These are phyloP conservation scores for Protomyctophum bolini DNA, from an alignment of 2,113 vertebrate species.

Conservation along the genomic window DNA sequence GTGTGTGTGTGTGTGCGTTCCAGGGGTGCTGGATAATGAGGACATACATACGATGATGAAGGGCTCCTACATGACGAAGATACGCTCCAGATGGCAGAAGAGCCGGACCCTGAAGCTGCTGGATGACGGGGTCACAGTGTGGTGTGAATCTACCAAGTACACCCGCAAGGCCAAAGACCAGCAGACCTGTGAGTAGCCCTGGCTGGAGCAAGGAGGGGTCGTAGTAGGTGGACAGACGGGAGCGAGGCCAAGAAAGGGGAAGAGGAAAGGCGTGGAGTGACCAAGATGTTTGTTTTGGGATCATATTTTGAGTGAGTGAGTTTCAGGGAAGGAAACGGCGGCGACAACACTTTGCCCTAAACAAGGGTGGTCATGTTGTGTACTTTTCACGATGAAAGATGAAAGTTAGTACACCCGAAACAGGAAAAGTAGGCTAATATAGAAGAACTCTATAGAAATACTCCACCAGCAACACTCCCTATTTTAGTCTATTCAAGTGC, in stretches of 20 bases:
- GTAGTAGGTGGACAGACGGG: not conserved
- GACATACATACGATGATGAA: conserved; percentile 87
- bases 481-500: conserved; percentile 2
- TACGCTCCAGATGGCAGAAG: conserved; percentile 85
- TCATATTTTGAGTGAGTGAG: not conserved
- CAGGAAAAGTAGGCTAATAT: not conserved
- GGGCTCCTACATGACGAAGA: conserved; percentile 89
- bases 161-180: conserved; percentile 75
- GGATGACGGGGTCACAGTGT: conserved; percentile 90
- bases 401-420: not conserved
- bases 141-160: conserved; percentile 87
- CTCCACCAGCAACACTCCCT: not conserved
- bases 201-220: not conserved
- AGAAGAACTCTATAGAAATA: not conserved
- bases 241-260: not conserved
- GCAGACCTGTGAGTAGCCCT: conserved; percentile 86
- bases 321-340: not conserved
- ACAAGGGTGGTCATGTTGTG: conserved; percentile 4
- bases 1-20: not conserved
- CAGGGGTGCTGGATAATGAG: conserved; percentile 89
- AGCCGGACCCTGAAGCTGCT: conserved; percentile 84
- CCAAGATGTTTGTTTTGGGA: not conserved
- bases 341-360: not conserved
- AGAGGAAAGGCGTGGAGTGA: not conserved
- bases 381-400: not conserved